Evolutionary conservation across 2,888 invertebrate species (phyloP).

Genomic region (Cosmopolites sordidus): DNA sequence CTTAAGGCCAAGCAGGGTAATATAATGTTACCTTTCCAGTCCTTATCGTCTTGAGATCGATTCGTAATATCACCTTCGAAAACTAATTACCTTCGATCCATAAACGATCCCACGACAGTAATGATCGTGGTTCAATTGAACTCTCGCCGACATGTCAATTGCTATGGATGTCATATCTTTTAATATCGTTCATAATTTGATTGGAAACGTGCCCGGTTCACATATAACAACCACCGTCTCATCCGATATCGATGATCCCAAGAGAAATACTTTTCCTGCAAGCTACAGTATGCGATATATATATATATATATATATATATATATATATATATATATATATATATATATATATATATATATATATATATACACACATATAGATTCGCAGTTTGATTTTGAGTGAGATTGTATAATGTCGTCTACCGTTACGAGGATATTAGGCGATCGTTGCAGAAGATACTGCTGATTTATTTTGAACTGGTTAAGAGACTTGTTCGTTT

Average conservation of each 20-base stretch:
- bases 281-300: too few relatives aligned
- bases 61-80: too few relatives aligned
- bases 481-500: not conserved
- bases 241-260: not conserved
- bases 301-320: too few relatives aligned
- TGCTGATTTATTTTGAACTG: not conserved
- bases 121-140: not conserved
- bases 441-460: not conserved
- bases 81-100: too few relatives aligned
- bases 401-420: not conserved
- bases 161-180: not conserved
- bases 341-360: too few relatives aligned
- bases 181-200: not conserved
- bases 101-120: too few relatives aligned
- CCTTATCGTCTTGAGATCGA: too few relatives aligned
- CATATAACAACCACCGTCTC: not conserved
- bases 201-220: not conserved
- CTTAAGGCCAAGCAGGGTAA: too few relatives aligned
- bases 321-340: too few relatives aligned
- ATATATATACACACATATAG: not conserved
- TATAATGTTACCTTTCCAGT: too few relatives aligned
- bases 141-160: slow-evolving; percentile 1
- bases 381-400: not conserved
- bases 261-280: slow-evolving; percentile 5
- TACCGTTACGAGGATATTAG: not conserved